These are phyloP conservation scores for Lasioglossum leucozonium DNA, from an alignment of 2,888 invertebrate species.

Conservation along the genomic window DNA sequence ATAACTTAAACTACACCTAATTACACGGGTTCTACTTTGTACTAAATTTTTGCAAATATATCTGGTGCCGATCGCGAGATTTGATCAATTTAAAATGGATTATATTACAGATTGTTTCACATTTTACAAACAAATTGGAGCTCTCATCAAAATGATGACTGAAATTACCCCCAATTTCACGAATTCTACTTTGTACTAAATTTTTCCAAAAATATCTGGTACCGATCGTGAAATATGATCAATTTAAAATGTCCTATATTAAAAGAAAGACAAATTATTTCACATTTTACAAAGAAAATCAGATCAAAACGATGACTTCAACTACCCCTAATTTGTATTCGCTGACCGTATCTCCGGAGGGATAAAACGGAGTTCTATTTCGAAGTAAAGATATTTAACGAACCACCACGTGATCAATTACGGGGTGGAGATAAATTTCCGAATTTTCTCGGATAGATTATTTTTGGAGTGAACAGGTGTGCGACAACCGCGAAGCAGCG, in stretches of 20 bases:
- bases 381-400: background rate
- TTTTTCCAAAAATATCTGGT: background rate
- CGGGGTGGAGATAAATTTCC: background rate
- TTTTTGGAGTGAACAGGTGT: background rate
- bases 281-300: no score
- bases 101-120: no score
- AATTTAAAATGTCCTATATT: background rate
- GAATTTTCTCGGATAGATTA: background rate
- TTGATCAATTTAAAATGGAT: no score
- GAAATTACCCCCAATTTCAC: background rate
- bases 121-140: background rate
- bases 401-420: background rate
- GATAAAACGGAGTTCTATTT: no score
- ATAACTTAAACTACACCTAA: no score
- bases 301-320: background rate
- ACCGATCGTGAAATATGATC: background rate
- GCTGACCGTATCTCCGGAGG: no score
- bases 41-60: no score
- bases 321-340: no score
- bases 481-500: background rate
- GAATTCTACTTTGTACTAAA: background rate
- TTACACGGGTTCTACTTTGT: no score
- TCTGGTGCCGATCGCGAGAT: no score
- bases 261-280: background rate
- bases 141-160: background rate